A percentile compares a stretch with the other conserved stretches of the same genome.
These are phyloP conservation scores for Gallinago media DNA, from an alignment of 2,113 vertebrate species.

Conservation along the genomic window DNA sequence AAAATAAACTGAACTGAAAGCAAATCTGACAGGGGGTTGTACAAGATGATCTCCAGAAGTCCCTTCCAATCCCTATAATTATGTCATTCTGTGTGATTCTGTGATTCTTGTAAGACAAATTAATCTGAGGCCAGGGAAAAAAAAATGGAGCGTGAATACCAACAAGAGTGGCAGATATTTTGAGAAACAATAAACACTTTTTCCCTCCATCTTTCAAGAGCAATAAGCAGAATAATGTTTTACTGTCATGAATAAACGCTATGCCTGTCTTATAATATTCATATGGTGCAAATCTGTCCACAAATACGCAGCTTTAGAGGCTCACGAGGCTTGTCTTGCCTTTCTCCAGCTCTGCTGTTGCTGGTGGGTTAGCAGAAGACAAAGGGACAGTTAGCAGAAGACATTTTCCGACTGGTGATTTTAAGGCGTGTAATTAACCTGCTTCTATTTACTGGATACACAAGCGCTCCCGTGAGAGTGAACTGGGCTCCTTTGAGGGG, in stretches of 20 bases:
- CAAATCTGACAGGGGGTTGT: not conserved
- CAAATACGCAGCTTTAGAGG: not conserved
- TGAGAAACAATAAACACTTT: not conserved
- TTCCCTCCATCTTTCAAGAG: not conserved
- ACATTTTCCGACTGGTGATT: not conserved
- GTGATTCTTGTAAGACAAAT: not conserved
- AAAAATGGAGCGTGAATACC: not conserved
- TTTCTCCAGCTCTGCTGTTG: not conserved
- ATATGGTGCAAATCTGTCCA: not conserved
- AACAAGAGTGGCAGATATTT: not conserved
- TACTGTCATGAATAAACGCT: not conserved
- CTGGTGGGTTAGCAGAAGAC: not conserved
- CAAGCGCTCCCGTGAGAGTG: not conserved
- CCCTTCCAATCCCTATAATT: too few relatives aligned
- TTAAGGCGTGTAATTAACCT: constrained; percentile 40
- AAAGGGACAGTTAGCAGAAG: not conserved
- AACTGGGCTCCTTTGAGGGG: not conserved
- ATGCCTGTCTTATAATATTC: not conserved
- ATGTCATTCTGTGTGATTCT: too few relatives aligned
- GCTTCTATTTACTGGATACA: constrained; percentile 37
- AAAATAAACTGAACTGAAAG: not conserved
- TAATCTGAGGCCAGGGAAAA: not conserved
- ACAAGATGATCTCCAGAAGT: too few relatives aligned
- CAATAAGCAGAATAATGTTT: not conserved
- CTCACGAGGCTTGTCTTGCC: not conserved